Percentiles rank a stretch among this genome's conserved stretches.
These are phyloP conservation scores for Calameuta idolon DNA, from an alignment of 2,888 invertebrate species.

Conservation along the genomic window DNA sequence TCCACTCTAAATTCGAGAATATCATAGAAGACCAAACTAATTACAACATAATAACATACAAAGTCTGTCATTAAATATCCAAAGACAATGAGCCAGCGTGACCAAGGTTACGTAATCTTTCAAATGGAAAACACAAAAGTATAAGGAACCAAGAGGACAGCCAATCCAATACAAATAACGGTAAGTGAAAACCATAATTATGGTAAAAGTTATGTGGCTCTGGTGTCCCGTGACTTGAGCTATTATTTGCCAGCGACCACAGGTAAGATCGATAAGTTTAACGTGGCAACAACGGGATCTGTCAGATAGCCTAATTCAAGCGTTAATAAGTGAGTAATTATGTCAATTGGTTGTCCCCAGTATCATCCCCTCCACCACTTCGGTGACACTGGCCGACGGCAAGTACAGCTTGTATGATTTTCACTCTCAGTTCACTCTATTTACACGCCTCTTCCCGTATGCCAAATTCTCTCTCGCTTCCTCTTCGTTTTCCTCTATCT, in stretches of 20 bases:
- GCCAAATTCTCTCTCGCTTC: neutral
- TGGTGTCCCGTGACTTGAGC: neutral
- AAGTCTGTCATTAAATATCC: neutral
- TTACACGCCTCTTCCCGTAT: neutral
- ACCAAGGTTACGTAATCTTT: neutral
- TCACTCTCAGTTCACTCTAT: slow-evolving; percentile 7
- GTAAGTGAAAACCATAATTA: neutral
- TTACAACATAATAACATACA: neutral
- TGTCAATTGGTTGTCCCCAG: neutral
- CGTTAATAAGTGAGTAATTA: slow-evolving; percentile 6
- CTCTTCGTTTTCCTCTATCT: neutral
- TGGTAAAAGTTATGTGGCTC: neutral
- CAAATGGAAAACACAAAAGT: neutral
- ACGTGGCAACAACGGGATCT: neutral
- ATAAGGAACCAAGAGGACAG: neutral
- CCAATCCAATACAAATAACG: neutral
- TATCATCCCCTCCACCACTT: neutral
- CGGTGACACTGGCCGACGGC: neutral
- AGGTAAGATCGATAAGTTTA: neutral
- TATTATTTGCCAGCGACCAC: neutral
- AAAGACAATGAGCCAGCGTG: neutral
- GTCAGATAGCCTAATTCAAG: neutral
- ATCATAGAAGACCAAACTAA: neutral
- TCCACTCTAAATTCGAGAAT: neutral
- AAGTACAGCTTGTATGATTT: slow-evolving; percentile 1